Evolutionary conservation across 2,888 invertebrate genomes (phyloP), one percentile per base, ranked within the genome.

Genomic region (Cataglyphis albicans): DNA sequence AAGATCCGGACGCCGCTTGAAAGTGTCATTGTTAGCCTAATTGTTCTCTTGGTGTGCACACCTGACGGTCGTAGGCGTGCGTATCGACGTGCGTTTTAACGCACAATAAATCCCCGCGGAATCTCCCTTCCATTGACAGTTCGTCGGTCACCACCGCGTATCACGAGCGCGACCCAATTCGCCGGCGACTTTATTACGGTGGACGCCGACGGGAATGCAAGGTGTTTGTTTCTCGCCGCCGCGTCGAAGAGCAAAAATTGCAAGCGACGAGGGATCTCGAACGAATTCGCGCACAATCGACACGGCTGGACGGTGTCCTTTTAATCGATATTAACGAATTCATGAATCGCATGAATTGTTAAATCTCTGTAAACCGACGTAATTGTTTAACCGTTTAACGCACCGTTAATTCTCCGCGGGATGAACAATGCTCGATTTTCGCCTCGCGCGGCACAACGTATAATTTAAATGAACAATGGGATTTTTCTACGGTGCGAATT

Each of bases 81-180:
- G 48, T 75, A 76, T 80, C 81, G 80, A 44, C 83, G 78, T n/a
- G 59, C 32, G 44, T 63, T 68, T 44, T 48, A 10, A 18, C 63
- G 41, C 15, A 85, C 83, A 75, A 84, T 87, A 85, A 85, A 84
- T 89, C 81, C 61, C 57, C 72, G 70, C 65, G 44, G 63, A 81
- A 74, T 80, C 75, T 63, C 44, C 68, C 38, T 38, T 38, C 61
- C 25, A 65, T 81, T 67, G 57, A 74, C 41, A 32, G 35, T 67
- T 48, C 32, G 21, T 63, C 61, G 59, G n/a, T 29, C 55, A 38
- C 38, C 65, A 25, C 0, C 25, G 25, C 25, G 67, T 76, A 84
- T 88, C 87, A 15, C 44, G 81, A 75, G 52, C 76, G 84, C 25
- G 25, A 82, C 73, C 88, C 83, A 83, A 76, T 88, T 88, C 85